phyloP scores from a whole-genome alignment of 2,797 vertebrate species.

The Lutjanus campechanus region DNA sequence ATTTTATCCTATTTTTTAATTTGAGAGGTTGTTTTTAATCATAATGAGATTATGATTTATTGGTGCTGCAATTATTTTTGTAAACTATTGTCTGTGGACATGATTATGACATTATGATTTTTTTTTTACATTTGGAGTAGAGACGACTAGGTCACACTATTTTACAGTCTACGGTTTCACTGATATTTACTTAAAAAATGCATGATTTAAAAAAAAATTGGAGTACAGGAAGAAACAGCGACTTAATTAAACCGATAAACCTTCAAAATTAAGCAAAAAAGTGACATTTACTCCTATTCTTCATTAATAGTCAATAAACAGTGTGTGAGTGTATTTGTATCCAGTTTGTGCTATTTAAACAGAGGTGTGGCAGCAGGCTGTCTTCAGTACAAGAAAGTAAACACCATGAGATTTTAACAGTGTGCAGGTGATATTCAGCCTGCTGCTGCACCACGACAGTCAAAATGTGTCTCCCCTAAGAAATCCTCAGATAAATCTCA shows the following conservation, averaged over 20 bases:
- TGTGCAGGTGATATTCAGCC: slow-evolving; percentile 4
- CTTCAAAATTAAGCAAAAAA: neutral
- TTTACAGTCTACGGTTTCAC: slow-evolving; percentile 71
- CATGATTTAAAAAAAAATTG: neutral
- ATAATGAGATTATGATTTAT: slow-evolving; percentile 83
- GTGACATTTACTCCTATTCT: slow-evolving; percentile 37
- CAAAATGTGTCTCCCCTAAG: neutral
- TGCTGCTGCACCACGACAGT: slow-evolving; percentile 23
- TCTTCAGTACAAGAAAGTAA: neutral
- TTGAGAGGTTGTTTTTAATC: slow-evolving; percentile 58
- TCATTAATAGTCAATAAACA: neutral
- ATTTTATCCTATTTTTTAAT: slow-evolving; percentile 60
- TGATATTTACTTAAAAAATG: slow-evolving; percentile 45
- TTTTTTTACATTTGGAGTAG: neutral
- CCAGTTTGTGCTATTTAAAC: slow-evolving; percentile 13
- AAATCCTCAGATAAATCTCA: slow-evolving; percentile 12
- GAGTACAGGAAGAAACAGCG: neutral
- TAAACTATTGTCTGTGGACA: slow-evolving; percentile 74
- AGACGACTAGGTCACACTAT: slow-evolving; percentile 50
- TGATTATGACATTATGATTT: slow-evolving; percentile 29
- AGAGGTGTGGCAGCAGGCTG: slow-evolving; percentile 23
- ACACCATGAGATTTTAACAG: slow-evolving; percentile 15
- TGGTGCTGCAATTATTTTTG: slow-evolving; percentile 87
- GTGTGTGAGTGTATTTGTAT: slow-evolving; percentile 10
- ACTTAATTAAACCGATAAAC: neutral